Evolutionary conservation across 2,113 vertebrate species (phyloP).

Genomic region (Baryphthengus martii): DNA sequence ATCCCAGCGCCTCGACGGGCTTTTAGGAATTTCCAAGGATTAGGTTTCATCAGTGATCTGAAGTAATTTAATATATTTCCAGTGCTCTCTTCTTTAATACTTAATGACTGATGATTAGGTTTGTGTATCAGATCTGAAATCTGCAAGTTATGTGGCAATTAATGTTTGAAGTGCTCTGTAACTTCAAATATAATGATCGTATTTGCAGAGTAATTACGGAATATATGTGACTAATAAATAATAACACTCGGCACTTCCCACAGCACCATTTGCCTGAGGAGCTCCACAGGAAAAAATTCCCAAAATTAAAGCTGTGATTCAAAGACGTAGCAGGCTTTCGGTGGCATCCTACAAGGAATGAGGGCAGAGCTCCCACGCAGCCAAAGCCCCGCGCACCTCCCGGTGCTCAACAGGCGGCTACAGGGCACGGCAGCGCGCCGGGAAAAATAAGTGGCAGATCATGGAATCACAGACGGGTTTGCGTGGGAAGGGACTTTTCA

Average conservation of each 20-base stretch:
- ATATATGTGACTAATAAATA: constrained; percentile 36
- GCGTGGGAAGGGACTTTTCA: no score
- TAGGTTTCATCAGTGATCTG: constrained; percentile 28
- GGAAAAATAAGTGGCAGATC: neutral
- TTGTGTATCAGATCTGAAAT: constrained; percentile 55
- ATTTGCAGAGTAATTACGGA: constrained; percentile 44
- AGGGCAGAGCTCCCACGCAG: rapidly evolving
- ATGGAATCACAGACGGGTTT: neutral
- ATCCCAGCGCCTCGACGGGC: neutral
- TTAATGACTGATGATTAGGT: constrained; percentile 60
- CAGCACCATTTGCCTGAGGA: neutral
- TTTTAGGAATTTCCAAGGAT: constrained; percentile 20
- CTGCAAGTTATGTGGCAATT: constrained; percentile 59
- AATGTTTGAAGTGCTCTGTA: constrained; percentile 44
- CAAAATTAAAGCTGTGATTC: neutral
- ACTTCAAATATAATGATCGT: constrained; percentile 43
- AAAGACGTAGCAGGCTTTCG: neutral
- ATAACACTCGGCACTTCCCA: neutral
- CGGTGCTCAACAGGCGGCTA: neutral
- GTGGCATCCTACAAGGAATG: neutral
- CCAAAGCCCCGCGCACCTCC: rapidly evolving
- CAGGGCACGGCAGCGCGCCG: neutral
- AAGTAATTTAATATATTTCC: constrained; percentile 60
- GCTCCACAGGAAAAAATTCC: neutral
- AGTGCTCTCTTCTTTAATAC: constrained; percentile 54